These are phyloP conservation scores for Ictidomys tridecemlineatus DNA, from an alignment of 2,113 vertebrate genomes.

Conservation along the genomic window DNA sequence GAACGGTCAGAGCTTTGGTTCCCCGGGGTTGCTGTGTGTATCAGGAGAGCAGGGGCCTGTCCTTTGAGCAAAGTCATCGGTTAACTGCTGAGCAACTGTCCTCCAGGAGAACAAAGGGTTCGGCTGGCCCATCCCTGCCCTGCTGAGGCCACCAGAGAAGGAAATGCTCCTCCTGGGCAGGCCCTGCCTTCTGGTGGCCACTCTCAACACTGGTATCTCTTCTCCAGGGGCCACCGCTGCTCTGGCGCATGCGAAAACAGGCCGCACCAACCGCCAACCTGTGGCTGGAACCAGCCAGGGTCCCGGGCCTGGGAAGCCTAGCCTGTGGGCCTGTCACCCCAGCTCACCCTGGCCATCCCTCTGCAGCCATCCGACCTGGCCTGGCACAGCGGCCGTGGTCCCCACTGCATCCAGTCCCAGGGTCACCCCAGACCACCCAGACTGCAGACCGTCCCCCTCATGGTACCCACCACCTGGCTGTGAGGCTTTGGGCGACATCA, in stretches of 20 bases:
- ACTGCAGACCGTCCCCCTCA: not conserved
- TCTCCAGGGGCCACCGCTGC: not conserved
- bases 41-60: not conserved
- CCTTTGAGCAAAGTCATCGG: not conserved
- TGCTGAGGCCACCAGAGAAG: not conserved
- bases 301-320: too few relatives aligned
- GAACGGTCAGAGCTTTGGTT: too few relatives aligned
- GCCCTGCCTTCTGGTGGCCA: not conserved
- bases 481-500: not conserved
- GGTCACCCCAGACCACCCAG: not conserved
- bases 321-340: too few relatives aligned
- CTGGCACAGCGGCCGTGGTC: not conserved
- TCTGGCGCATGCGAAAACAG: fast-evolving
- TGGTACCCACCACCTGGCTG: too few relatives aligned
- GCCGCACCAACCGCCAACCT: fast-evolving
- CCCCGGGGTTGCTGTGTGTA: too few relatives aligned
- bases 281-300: not conserved
- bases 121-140: not conserved
- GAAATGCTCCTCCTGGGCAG: too few relatives aligned
- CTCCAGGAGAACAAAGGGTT: not conserved
- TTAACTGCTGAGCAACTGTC: not conserved
- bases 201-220: not conserved
- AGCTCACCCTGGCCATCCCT: too few relatives aligned
- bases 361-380: not conserved
- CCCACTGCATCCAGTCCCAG: not conserved